A percentile compares a stretch with the other conserved stretches of the same genome.
These are phyloP conservation scores for Toxotes lorentzi DNA, from an alignment of 2,797 vertebrate species.

Conservation along the genomic window DNA sequence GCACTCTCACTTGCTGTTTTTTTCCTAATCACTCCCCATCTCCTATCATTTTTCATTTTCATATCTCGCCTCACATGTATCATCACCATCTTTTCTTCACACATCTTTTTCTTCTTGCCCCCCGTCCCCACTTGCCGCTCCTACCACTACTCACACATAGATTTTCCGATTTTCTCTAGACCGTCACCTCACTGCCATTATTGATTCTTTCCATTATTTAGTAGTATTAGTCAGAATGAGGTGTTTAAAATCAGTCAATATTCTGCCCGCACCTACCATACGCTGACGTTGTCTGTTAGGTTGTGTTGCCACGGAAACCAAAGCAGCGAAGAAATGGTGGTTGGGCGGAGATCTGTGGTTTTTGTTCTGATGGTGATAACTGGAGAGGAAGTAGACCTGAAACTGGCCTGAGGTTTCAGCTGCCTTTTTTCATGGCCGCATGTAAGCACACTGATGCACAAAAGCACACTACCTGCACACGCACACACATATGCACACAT, in stretches of 20 bases:
- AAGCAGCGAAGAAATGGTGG: conserved; percentile 42
- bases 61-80: conserved; percentile 63
- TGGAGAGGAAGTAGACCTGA: conserved; percentile 61
- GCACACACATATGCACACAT: conserved; percentile 32
- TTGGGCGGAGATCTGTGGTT: conserved; percentile 48
- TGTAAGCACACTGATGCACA: conserved; percentile 24
- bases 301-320: conserved; percentile 69
- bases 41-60: conserved; percentile 64
- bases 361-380: conserved; percentile 55
- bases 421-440: conserved; percentile 11
- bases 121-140: not conserved
- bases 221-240: conserved; percentile 57
- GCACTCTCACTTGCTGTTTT: conserved; percentile 47
- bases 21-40: conserved; percentile 23
- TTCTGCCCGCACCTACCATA: conserved; percentile 37
- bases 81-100: conserved; percentile 44
- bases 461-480: conserved; percentile 32
- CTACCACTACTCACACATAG: conserved; percentile 20
- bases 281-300: conserved; percentile 58
- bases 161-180: conserved; percentile 57
- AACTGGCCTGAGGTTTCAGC: conserved; percentile 56
- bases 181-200: conserved; percentile 47
- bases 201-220: conserved; percentile 69
- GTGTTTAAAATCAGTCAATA: conserved; percentile 65
- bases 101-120: conserved; percentile 2